Evolutionary conservation across 1,140 invertebrate species (phyloP).

Genomic region (Drosophila lacteicornis): DNA sequence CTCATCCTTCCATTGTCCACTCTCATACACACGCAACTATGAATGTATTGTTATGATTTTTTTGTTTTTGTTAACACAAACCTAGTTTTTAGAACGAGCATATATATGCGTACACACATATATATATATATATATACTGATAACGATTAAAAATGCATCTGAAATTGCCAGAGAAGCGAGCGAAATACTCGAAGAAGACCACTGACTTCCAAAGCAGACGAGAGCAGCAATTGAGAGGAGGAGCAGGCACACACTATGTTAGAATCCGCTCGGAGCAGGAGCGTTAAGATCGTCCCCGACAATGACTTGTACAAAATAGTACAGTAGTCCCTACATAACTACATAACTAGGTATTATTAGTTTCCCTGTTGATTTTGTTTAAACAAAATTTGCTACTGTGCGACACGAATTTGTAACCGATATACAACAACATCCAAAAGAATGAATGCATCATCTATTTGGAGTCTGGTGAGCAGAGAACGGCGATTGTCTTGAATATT

Average conservation of each 20-base stretch:
- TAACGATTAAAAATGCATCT: constrained; percentile 39
- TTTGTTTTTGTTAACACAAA: constrained; percentile 79
- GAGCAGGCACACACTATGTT: constrained; percentile 8
- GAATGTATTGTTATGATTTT: constrained; percentile 77
- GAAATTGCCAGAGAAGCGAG: constrained; percentile 53
- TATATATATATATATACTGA: constrained; percentile 39
- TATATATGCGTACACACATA: constrained; percentile 33
- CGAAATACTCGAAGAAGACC: constrained; percentile 19
- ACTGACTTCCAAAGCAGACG: constrained; percentile 29
- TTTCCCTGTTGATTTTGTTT: constrained; percentile 32
- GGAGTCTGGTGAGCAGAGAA: constrained; percentile 41
- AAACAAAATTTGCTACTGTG: constrained; percentile 33
- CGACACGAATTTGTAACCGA: constrained; percentile 46
- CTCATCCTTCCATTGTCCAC: constrained; percentile 13
- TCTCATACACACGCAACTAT: constrained; percentile 43
- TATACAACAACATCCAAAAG: constrained; percentile 6
- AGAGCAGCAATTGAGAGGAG: background rate
- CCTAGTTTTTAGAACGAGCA: constrained; percentile 64
- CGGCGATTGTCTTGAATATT: constrained; percentile 62
- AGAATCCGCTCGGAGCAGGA: constrained; percentile 16
- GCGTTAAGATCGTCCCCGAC: constrained; percentile 2
- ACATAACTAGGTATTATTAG: constrained; percentile 23
- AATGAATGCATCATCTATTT: constrained; percentile 41
- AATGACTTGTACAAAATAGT: constrained; percentile 20
- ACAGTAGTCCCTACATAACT: background rate